Evolutionary conservation across 2,113 vertebrate species (phyloP), one percentile per base, ranked within the genome.

Genomic region (Galbula dea): DNA sequence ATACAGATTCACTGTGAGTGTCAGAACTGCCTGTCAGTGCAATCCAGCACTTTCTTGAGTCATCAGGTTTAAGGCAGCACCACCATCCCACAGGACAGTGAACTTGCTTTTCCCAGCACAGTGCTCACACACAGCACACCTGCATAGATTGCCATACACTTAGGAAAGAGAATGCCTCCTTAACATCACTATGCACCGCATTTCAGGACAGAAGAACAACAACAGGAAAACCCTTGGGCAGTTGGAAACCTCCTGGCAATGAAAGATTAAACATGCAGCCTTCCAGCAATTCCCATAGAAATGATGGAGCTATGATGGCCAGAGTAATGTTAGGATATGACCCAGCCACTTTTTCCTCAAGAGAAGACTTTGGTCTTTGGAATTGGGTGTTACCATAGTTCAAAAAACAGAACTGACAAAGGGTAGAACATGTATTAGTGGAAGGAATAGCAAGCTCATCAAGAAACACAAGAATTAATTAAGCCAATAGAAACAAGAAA

Each of bases 391-490:
- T 87, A 27, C 41, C 3, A 1, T 32, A 46, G 41, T 76, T 65
- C 61, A 82, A 78, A n/a, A 90, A 93, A 73, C 29, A 69, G 77
- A 90, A 75, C 52, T 0, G 1, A 41, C 29, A 59, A 89, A 69
- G 30, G 18, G 16, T n/a, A 72, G 61, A 74, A 58, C 6, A 14
- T 1, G 0, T 11, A 18, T 58, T 34, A 21, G 11, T 0, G 0
- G 22, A 43, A 65, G 34, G 49, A 41, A 51, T 24, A 62, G 66
- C 12, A 79, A 49, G 41, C 32, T 61, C 49, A 27, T 65, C 30
- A 37, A 79, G 86, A 86, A 82, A 90, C 6, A 11, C 71, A 54
- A 49, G 41, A 89, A 46, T 0, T 0, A 62, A 67, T 63, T 62
- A 67, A 63, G 51, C n/a, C 69, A 92, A 66, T 30, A 62, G 57